Conservation (phyloP, 2,888 invertebrate genomes). For the Tachystola acroxantha region DNA sequence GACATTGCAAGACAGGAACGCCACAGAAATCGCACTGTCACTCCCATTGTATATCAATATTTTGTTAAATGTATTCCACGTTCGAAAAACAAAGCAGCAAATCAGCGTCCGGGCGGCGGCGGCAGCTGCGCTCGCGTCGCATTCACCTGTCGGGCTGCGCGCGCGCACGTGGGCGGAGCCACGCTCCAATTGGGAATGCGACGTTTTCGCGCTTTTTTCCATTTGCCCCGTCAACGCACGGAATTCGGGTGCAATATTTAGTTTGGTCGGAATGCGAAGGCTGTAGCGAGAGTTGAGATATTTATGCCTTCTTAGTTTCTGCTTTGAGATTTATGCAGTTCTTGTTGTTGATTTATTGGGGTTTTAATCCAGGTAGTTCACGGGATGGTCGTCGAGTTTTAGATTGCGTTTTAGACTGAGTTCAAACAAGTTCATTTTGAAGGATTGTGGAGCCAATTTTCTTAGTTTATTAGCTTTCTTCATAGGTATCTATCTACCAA, state of each 20-base stretch:
- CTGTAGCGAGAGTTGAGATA: slow-evolving; percentile 62
- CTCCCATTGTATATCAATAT: slow-evolving; percentile 67
- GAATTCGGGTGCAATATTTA: slow-evolving; percentile 78
- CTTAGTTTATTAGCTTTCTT: too few species aligned
- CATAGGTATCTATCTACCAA: too few species aligned
- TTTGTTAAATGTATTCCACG: slow-evolving; percentile 57
- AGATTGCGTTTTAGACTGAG: not conserved
- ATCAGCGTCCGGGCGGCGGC: slow-evolving; percentile 39
- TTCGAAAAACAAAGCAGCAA: slow-evolving; percentile 56
- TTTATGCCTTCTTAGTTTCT: slow-evolving; percentile 52
- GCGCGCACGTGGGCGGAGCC: slow-evolving; percentile 66
- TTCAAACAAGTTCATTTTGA: too few species aligned
- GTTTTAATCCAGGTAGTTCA: slow-evolving; percentile 53
- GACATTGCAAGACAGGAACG: slow-evolving; percentile 23
- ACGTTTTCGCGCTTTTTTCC: slow-evolving; percentile 62
- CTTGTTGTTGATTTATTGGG: slow-evolving; percentile 54
- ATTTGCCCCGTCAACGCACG: slow-evolving; percentile 58
- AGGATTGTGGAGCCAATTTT: too few species aligned
- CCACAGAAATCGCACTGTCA: slow-evolving; percentile 48
- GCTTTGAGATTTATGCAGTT: slow-evolving; percentile 56
- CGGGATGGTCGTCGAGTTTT: slow-evolving; percentile 7
- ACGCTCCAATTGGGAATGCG: slow-evolving; percentile 44
- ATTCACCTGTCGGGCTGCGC: slow-evolving; percentile 65
- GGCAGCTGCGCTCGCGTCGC: slow-evolving; percentile 56
- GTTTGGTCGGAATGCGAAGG: slow-evolving; percentile 68